phyloP scores from a whole-genome alignment of 2,113 vertebrate species.

The Sorex fumeus region DNA sequence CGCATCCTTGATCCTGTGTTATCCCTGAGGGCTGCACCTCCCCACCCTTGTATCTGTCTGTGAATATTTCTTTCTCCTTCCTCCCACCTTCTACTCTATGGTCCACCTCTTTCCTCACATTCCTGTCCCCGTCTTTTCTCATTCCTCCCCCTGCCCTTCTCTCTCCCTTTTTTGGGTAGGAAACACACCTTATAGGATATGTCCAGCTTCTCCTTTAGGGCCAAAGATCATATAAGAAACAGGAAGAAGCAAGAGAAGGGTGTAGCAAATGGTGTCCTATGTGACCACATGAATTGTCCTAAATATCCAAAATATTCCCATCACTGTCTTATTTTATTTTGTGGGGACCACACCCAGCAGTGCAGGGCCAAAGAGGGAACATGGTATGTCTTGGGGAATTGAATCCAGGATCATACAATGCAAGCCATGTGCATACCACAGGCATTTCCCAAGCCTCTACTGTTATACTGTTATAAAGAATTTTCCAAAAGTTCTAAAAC shows the following conservation, averaged over 20 bases:
- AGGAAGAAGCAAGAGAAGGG: not conserved
- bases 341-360: no score
- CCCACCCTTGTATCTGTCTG: not conserved
- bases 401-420: not conserved
- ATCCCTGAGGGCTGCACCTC: not conserved
- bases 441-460: not conserved
- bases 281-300: not conserved
- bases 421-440: not conserved
- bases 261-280: not conserved
- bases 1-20: not conserved
- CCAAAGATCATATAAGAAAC: not conserved
- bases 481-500: not conserved
- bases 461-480: not conserved
- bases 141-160: not conserved
- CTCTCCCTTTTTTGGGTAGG: not conserved
- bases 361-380: no score
- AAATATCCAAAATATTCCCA: not conserved
- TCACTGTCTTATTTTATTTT: not conserved
- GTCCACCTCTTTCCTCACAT: not conserved
- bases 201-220: not conserved
- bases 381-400: not conserved
- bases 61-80: not conserved
- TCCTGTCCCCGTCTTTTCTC: not conserved
- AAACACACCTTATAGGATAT: slow-evolving; percentile 25
- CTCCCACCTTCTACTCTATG: not conserved